A percentile compares a stretch with the other conserved stretches of the same genome.
Evolutionary conservation across 2,113 vertebrate genomes (phyloP).

Genomic region (Amblyopsis rosae): DNA sequence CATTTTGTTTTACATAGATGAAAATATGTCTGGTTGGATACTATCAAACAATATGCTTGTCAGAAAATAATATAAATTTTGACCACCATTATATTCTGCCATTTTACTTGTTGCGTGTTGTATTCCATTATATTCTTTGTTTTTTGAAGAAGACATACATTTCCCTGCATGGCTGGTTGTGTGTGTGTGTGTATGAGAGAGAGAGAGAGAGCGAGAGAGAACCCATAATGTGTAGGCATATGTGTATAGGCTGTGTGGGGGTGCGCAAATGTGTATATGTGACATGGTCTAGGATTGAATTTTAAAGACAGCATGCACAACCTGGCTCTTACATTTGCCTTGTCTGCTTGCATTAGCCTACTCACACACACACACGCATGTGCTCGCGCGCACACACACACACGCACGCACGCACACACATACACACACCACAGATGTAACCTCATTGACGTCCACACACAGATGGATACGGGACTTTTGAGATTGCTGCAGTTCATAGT

Average conservation of each 20-base stretch:
- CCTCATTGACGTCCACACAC: conserved; percentile 11
- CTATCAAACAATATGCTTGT: not conserved
- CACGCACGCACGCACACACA: conserved; percentile 14
- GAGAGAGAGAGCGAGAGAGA: no score
- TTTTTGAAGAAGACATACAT: conserved; percentile 71
- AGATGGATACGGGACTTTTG: conserved; percentile 42
- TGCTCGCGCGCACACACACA: conserved; percentile 40
- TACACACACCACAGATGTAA: conserved; percentile 5
- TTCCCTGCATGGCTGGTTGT: conserved; percentile 64
- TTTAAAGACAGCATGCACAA: conserved; percentile 65
- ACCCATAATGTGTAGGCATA: conserved; percentile 14
- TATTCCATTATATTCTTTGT: conserved; percentile 56
- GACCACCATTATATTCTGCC: conserved; percentile 14
- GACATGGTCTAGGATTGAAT: conserved; percentile 60
- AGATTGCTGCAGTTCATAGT: conserved; percentile 43
- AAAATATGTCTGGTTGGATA: not conserved
- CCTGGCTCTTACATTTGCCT: conserved; percentile 71
- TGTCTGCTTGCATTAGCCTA: conserved; percentile 69
- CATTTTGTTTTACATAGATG: not conserved
- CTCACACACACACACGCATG: not conserved
- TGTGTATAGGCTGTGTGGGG: not conserved
- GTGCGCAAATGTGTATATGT: conserved; percentile 6
- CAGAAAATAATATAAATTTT: not conserved
- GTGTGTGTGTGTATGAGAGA: conserved; percentile 11
- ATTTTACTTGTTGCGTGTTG: conserved; percentile 10